A percentile compares a stretch with the other conserved stretches of the same genome.
Conservation (phyloP, 2,113 vertebrate species). For the Takifugu bimaculatus region DNA sequence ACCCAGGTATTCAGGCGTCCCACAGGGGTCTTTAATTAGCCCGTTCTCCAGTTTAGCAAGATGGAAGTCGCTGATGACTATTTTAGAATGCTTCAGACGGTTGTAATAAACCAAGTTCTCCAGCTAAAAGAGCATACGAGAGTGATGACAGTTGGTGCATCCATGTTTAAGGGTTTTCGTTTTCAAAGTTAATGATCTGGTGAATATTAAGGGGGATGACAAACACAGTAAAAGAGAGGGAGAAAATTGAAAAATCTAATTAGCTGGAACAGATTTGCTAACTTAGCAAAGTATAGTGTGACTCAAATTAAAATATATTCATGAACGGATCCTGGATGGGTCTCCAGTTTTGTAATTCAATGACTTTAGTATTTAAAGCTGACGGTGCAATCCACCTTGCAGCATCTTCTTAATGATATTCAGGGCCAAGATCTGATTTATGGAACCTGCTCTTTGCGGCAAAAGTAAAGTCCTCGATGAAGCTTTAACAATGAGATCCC, state of each 20-base stretch:
- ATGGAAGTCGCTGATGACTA: conserved; percentile 98
- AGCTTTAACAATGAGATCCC: not conserved
- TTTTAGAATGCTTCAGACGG: conserved; percentile 97
- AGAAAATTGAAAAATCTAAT: conserved; percentile 10
- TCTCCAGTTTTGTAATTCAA: not conserved
- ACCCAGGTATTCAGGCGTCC: conserved; percentile 96
- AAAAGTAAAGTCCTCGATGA: not conserved
- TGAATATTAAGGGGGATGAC: conserved; percentile 6
- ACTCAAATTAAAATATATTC: not conserved
- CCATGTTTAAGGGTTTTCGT: conserved; percentile 7
- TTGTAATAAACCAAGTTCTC: conserved; percentile 98
- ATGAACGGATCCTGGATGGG: not conserved
- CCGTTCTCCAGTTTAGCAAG: conserved; percentile 95
- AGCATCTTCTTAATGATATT: not conserved
- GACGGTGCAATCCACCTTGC: not conserved
- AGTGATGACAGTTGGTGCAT: conserved; percentile 8
- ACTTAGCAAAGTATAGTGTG: not conserved
- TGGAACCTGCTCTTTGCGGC: no score
- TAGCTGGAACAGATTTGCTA: not conserved
- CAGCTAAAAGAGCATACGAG: conserved; percentile 72
- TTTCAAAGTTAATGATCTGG: not conserved
- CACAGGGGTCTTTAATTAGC: conserved; percentile 96
- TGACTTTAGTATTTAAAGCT: not conserved
- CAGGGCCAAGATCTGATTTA: not conserved
- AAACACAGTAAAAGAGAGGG: conserved; percentile 1